A percentile compares a stretch with the other conserved stretches of the same genome.
Evolutionary conservation across 2,888 invertebrate species (phyloP).

Genomic region (Ceramica pisi): DNA sequence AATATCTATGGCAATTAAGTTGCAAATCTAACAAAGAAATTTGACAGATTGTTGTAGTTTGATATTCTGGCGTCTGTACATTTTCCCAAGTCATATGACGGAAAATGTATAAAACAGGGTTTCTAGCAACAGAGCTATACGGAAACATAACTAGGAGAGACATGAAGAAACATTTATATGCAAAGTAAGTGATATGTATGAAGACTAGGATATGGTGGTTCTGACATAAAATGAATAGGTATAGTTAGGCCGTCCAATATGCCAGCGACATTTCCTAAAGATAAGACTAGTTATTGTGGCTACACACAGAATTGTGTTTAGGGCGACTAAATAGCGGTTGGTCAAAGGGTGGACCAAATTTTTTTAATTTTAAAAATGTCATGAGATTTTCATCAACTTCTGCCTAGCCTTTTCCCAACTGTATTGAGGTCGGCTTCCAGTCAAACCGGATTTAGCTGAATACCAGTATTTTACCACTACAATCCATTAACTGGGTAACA

Average conservation of each 20-base stretch:
- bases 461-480: no score
- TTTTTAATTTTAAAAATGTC: not conserved
- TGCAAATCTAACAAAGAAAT: no score
- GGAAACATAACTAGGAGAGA: conserved; percentile 14
- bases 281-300: conserved; percentile 9
- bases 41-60: no score
- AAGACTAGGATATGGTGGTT: not conserved
- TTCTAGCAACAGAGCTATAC: not conserved
- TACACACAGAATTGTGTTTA: conserved; percentile 14
- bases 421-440: no score
- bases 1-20: no score
- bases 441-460: no score
- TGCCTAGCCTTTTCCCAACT: no score
- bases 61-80: no score
- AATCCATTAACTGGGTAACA: no score
- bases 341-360: not conserved
- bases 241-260: conserved; percentile 42
- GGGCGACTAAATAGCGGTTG: not conserved
- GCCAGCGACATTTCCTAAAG: conserved; percentile 37
- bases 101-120: conserved; percentile 1
- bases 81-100: not conserved
- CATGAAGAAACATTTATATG: conserved; percentile 13
- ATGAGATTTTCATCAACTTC: no score
- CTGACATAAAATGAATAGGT: conserved; percentile 26
- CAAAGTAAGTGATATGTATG: conserved; percentile 33